These are phyloP conservation scores for Epiblema foenella DNA, from an alignment of 2,888 invertebrate genomes.

Conservation along the genomic window DNA sequence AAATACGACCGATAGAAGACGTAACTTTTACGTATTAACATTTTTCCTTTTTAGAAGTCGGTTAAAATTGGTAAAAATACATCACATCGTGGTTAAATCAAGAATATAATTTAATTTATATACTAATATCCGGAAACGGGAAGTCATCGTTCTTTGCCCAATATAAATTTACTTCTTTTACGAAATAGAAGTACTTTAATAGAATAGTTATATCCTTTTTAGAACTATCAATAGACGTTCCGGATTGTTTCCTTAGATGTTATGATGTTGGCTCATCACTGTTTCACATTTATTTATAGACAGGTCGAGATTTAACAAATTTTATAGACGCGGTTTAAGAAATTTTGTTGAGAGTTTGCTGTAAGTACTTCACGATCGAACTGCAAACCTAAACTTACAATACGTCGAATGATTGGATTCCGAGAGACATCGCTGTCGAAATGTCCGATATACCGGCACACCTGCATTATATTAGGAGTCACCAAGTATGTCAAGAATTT, in stretches of 20 bases:
- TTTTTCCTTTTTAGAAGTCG: neutral
- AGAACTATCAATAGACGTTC: neutral
- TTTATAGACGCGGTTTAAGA: neutral
- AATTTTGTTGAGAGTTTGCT: constrained; percentile 1
- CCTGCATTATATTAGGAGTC: constrained; percentile 14
- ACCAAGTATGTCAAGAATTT: constrained; percentile 24
- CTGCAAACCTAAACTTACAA: neutral
- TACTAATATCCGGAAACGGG: neutral
- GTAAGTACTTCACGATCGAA: neutral
- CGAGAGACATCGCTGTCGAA: neutral
- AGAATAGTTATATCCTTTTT: neutral
- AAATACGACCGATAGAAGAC: neutral
- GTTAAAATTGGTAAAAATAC: neutral
- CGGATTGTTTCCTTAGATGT: constrained; percentile 22
- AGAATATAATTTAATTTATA: neutral
- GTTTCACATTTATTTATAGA: constrained; percentile 23
- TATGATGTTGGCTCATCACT: constrained; percentile 14
- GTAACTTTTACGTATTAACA: too few relatives aligned
- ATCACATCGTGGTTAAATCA: neutral
- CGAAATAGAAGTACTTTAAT: neutral
- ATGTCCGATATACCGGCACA: constrained; percentile 21
- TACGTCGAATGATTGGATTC: constrained; percentile 1
- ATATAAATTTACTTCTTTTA: neutral
- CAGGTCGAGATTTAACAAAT: neutral
- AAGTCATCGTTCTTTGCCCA: neutral